Evolutionary conservation across 2,888 invertebrate species (phyloP).

Genomic region (Macrophya alboannulata): DNA sequence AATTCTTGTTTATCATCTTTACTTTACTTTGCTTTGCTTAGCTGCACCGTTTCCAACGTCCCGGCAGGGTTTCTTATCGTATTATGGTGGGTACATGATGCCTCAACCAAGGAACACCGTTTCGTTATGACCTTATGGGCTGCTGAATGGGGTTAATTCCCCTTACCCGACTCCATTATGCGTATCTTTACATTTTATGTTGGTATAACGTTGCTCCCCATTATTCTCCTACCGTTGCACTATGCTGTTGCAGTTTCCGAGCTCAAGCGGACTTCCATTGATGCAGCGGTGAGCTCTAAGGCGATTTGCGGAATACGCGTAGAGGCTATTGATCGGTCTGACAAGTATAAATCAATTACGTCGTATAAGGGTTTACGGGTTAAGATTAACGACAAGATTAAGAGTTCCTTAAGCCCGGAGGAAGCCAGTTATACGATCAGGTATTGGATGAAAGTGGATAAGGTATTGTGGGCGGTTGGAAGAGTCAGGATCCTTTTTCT

Average conservation of each 20-base stretch:
- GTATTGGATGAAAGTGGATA: not conserved
- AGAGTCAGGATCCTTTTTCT: too few species aligned
- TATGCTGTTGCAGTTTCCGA: not conserved
- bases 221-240: not conserved
- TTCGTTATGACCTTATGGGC: conserved; percentile 13
- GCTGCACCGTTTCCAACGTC: conserved; percentile 1
- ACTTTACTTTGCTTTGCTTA: not conserved
- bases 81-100: not conserved
- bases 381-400: conserved; percentile 31
- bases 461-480: not conserved
- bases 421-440: not conserved
- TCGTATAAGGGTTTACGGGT: conserved; percentile 27
- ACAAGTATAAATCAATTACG: conserved; percentile 37
- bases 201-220: not conserved
- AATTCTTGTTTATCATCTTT: conserved; percentile 48
- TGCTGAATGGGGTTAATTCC: conserved; percentile 26
- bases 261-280: not conserved
- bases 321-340: conserved; percentile 18
- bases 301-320: not conserved
- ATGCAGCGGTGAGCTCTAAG: not conserved
- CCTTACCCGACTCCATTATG: conserved; percentile 1
- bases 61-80: conserved; percentile 30
- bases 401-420: conserved; percentile 28
- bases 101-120: not conserved
- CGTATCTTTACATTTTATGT: not conserved